phyloP scores from a whole-genome alignment of 2,888 invertebrate species.

The Blastobasis adustella region DNA sequence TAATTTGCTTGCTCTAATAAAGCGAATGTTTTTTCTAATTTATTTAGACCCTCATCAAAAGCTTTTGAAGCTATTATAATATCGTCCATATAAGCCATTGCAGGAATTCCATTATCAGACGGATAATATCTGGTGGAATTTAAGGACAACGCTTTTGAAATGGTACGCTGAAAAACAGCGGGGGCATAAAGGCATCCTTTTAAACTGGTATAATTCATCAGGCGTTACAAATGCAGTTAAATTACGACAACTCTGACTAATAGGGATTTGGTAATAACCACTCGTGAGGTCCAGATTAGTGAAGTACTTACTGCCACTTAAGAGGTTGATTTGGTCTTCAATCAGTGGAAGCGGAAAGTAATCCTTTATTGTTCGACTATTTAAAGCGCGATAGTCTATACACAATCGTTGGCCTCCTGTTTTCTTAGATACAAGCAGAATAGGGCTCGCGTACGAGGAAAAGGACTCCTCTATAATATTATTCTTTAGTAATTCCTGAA shows the following conservation, averaged over 20 bases:
- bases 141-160: neutral
- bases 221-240: conserved; percentile 9
- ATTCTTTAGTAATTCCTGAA: neutral
- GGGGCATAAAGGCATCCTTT: conserved; percentile 3
- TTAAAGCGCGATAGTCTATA: too few species aligned
- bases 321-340: conserved; percentile 7
- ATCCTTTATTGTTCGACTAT: neutral
- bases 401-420: too few species aligned
- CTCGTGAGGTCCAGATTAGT: conserved; percentile 4
- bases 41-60: neutral
- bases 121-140: neutral
- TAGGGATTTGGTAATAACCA: conserved; percentile 6
- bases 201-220: conserved; percentile 5
- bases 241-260: neutral
- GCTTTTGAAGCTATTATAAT: neutral
- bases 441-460: neutral
- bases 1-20: neutral
- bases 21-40: neutral
- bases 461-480: neutral
- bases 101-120: too few species aligned
- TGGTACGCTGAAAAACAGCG: neutral
- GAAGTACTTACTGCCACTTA: conserved; percentile 3
- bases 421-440: neutral
- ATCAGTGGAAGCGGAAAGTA: neutral
- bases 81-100: conserved; percentile 8